Base-by-base conservation (phyloP, 2,797 vertebrate genomes). In the Siniperca obscura region DNA sequence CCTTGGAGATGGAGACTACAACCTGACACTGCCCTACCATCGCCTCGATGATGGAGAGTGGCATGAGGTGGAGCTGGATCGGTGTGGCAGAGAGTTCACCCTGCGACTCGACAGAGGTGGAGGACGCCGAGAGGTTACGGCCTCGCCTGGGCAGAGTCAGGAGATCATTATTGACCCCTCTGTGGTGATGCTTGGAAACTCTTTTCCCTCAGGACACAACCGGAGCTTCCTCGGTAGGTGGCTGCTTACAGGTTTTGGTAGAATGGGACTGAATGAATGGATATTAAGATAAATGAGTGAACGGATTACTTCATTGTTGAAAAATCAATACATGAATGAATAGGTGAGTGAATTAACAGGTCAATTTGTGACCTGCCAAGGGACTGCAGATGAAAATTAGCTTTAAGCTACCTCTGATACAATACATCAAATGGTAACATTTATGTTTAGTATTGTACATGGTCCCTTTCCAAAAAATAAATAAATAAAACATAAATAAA, bases 111-210 rank as follows among this genome's bases (percentile, higher is more conserved):
- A 97, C 5, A 95, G 96, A 71, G 97, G 97, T 3, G 96, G 95
- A 14, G 97, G 97, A 9, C 94, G 92, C 27, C 93, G 95, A 62
- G 96, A 98, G 92, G 89, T 96, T 12, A 94, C 92, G 0, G 95
- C 94, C 56, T 95, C 96, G 1, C 93, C 87, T 0, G 97, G 97
- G 46, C 70, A 60, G 21, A 96, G 96, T 90, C 96, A 96, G 80
- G 97, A 98, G 94, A 96, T 98, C 74, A 94, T 97, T 80, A 94
- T 97, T 69, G 96, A 97, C 87, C 93, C 95, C 4, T 91, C 94
- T 5, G 91, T 91, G 65, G 90, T 98, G 82, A 94, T 97, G 88
- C 91, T 98, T 30, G 97, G 97, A 80, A 98, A 97, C 86, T 94
- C 93, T n/a, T 96, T 96, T 77, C 95, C 96, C 3, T 95, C 95